These are phyloP conservation scores for Iguana delicatissima DNA, from an alignment of 2,797 vertebrate species.

Conservation along the genomic window DNA sequence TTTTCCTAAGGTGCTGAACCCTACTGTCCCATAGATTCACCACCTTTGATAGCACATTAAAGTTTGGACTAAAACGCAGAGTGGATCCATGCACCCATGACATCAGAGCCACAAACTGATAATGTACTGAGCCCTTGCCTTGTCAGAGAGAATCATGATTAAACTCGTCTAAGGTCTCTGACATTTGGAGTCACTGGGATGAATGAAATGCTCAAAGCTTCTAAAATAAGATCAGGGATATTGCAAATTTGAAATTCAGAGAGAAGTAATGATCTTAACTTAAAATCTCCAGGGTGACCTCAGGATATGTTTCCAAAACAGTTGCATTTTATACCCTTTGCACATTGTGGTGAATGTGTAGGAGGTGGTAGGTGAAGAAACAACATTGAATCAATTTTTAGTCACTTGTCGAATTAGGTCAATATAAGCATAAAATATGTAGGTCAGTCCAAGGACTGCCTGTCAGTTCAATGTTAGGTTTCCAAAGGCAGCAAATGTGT, in stretches of 20 bases:
- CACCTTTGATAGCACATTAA: too few species aligned
- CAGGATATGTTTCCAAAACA: slow-evolving; percentile 8
- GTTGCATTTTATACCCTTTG: slow-evolving; percentile 18
- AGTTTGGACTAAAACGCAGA: too few species aligned
- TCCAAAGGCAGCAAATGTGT: background rate
- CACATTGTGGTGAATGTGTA: background rate
- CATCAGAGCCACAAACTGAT: too few species aligned
- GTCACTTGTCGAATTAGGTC: slow-evolving; percentile 24
- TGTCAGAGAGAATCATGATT: background rate
- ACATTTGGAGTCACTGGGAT: slow-evolving; percentile 1
- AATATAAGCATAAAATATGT: background rate
- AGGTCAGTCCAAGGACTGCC: background rate
- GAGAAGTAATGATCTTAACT: slow-evolving; percentile 12
- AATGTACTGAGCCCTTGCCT: too few species aligned
- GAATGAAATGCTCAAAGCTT: slow-evolving; percentile 25
- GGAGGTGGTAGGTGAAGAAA: background rate
- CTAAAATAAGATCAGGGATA: slow-evolving; percentile 27
- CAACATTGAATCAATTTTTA: background rate
- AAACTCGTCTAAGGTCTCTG: background rate
- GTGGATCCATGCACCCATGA: too few species aligned
- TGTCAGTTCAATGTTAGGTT: background rate
- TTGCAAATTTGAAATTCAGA: slow-evolving; percentile 13
- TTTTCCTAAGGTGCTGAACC: too few species aligned
- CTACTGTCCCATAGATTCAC: too few species aligned
- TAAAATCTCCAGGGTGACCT: background rate